These are phyloP conservation scores for Cirrhinus mrigala DNA, from an alignment of 2,797 vertebrate genomes.

Conservation along the genomic window DNA sequence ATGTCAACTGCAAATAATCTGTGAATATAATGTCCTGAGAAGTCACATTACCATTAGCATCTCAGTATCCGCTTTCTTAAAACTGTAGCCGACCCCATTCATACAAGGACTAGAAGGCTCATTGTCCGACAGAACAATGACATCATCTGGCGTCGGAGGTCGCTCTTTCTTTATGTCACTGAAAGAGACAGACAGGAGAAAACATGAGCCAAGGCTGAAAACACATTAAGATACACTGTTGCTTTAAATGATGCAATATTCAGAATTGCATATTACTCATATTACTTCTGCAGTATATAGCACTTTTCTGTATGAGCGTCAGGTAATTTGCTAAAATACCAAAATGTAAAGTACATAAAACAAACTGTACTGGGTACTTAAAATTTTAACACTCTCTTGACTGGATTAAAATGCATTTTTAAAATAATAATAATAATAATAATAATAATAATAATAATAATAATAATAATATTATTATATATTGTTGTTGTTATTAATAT, in stretches of 20 bases:
- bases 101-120: slow-evolving; percentile 91
- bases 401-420: no score
- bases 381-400: no score
- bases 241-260: not conserved
- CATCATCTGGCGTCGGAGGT: slow-evolving; percentile 85
- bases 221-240: not conserved
- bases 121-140: slow-evolving; percentile 94
- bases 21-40: not conserved
- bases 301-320: not conserved
- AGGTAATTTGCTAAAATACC: not conserved
- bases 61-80: slow-evolving; percentile 88
- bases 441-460: no score
- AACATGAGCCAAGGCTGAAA: not conserved
- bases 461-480: no score
- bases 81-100: slow-evolving; percentile 86
- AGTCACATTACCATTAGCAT: slow-evolving; percentile 85
- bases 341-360: not conserved
- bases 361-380: not conserved
- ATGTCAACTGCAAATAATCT: not conserved
- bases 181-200: not conserved
- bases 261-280: not conserved
- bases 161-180: slow-evolving; percentile 90
- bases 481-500: no score
- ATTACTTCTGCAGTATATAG: not conserved
- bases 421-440: no score